Conservation (phyloP, 2,888 invertebrate species). For the Urechis unicinctus region DNA sequence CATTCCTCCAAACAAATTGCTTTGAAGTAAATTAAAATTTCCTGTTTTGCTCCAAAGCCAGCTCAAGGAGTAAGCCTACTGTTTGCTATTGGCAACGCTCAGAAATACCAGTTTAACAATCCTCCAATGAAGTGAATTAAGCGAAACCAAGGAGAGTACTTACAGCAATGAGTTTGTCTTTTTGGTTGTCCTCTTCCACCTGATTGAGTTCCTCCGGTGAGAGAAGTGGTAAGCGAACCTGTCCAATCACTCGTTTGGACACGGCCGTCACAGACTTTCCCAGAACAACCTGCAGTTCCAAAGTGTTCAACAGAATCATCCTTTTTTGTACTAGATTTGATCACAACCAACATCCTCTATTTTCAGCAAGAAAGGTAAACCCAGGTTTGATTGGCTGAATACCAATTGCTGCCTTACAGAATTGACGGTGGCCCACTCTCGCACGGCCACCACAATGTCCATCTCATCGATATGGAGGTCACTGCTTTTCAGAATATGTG, state of each 20-base stretch:
- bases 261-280: constrained; percentile 31
- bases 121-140: too few relatives aligned
- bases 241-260: constrained; percentile 28
- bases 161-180: constrained; percentile 39
- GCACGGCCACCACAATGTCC: constrained; percentile 35
- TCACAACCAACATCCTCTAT: not conserved
- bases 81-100: too few relatives aligned
- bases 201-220: constrained; percentile 36
- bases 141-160: constrained; percentile 15
- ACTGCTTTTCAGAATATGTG: constrained; percentile 30
- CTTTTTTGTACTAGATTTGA: not conserved
- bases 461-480: constrained; percentile 40
- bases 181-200: constrained; percentile 39
- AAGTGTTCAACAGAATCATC: not conserved
- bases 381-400: too few relatives aligned
- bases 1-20: too few relatives aligned
- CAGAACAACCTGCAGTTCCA: constrained; percentile 30
- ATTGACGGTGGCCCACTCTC: constrained; percentile 44
- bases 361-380: too few relatives aligned
- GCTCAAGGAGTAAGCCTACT: too few relatives aligned
- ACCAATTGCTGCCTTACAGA: too few relatives aligned
- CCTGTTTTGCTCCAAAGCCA: too few relatives aligned
- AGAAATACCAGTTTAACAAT: too few relatives aligned
- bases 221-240: constrained; percentile 36
- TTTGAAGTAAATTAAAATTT: not conserved